Evolutionary conservation across 2,797 vertebrate species (phyloP).

Genomic region (Dermochelys coriacea): DNA sequence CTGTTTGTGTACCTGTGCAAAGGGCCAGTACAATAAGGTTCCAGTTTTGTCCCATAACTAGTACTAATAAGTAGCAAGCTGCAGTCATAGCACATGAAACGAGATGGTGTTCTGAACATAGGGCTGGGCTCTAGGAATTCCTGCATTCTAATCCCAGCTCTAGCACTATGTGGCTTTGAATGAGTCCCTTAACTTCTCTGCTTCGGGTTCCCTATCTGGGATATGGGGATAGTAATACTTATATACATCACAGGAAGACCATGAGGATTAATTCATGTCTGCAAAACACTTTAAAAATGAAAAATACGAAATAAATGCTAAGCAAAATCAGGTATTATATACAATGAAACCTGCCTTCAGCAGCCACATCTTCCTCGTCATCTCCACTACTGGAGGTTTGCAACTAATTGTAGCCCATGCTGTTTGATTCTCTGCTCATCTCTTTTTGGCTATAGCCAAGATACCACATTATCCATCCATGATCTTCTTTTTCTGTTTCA

Average conservation of each 20-base stretch:
- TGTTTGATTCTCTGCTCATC: neutral
- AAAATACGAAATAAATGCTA: neutral
- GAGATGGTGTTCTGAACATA: neutral
- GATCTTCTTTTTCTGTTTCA: neutral
- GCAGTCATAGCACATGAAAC: neutral
- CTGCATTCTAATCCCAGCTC: neutral
- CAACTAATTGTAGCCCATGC: neutral
- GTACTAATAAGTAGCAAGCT: neutral
- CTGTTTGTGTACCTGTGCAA: neutral
- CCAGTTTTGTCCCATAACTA: neutral
- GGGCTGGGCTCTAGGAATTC: neutral
- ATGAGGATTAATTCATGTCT: neutral
- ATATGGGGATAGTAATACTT: neutral
- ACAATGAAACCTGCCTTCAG: neutral
- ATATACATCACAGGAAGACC: too few relatives aligned
- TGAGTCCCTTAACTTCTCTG: neutral
- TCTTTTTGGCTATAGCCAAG: neutral
- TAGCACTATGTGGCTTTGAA: neutral
- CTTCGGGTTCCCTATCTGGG: neutral
- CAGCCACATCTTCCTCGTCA: neutral
- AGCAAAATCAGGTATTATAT: neutral
- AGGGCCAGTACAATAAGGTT: neutral
- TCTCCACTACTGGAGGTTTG: neutral
- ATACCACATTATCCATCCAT: neutral
- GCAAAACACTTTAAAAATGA: neutral